A percentile compares a stretch with the other conserved stretches of the same genome.
Evolutionary conservation across 2,888 invertebrate genomes (phyloP).

Genomic region (Epinotia nisella): DNA sequence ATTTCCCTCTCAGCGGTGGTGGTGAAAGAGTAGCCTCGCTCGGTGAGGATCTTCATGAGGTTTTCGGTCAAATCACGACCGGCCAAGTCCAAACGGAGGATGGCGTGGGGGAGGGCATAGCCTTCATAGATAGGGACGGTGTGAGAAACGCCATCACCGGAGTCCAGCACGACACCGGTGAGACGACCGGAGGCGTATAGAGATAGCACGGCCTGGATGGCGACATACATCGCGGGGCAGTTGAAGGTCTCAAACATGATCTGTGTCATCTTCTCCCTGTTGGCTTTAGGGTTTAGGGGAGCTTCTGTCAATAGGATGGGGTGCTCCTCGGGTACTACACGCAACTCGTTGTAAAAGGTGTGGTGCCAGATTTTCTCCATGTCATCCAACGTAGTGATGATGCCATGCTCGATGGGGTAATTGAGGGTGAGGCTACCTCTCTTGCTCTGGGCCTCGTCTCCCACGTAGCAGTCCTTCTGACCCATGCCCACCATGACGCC

Average conservation of each 20-base stretch:
- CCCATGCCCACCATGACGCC: conserved; percentile 97
- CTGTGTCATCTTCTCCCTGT: conserved; percentile 98
- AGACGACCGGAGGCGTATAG: conserved; percentile 97
- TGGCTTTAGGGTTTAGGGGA: conserved; percentile 97
- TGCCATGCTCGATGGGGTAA: conserved; percentile 97
- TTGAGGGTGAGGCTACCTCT: conserved; percentile 93
- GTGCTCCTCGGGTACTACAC: conserved; percentile 97
- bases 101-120: conserved; percentile 93
- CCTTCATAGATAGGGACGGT: conserved; percentile 97
- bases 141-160: conserved; percentile 96
- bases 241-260: conserved; percentile 97
- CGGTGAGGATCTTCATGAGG: conserved; percentile 97
- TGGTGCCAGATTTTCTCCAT: conserved; percentile 99
- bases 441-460: conserved; percentile 94
- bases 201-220: conserved; percentile 96
- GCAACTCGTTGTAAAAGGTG: conserved; percentile 97
- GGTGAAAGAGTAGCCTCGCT: conserved; percentile 95
- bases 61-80: conserved; percentile 97
- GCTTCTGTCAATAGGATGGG: conserved; percentile 97
- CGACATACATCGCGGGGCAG: conserved; percentile 96
- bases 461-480: conserved; percentile 95
- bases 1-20: conserved; percentile 97
- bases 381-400: conserved; percentile 98
- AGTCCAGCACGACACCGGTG: conserved; percentile 96
- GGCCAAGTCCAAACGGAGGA: conserved; percentile 95